Evolutionary conservation across 2,888 invertebrate species (phyloP).

Genomic region (Bibio marci): DNA sequence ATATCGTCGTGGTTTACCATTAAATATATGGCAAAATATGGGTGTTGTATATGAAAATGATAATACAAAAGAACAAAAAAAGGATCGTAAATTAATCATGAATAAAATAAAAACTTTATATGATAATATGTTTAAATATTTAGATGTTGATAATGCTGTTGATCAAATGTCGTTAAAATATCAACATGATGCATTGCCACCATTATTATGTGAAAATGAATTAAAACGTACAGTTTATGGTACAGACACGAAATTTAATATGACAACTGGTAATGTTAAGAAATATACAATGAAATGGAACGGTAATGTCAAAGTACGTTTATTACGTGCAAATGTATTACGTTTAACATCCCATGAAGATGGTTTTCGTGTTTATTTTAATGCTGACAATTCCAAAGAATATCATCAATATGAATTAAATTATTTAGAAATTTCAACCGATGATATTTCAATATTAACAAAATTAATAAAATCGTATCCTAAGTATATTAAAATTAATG

Average conservation of each 20-base stretch:
- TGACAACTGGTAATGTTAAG: constrained; percentile 36
- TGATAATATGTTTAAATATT: constrained; percentile 37
- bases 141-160: constrained; percentile 56
- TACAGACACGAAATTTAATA: constrained; percentile 49
- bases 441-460: constrained; percentile 50
- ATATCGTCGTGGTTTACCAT: constrained; percentile 62
- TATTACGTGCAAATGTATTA: constrained; percentile 37
- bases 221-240: constrained; percentile 50
- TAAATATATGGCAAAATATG: constrained; percentile 55
- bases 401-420: constrained; percentile 70
- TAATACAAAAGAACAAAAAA: too few relatives aligned
- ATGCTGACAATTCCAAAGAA: constrained; percentile 66
- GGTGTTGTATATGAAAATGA: constrained; percentile 50
- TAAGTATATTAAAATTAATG: constrained; percentile 50
- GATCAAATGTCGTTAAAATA: constrained; percentile 75
- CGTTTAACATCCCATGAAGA: constrained; percentile 48
- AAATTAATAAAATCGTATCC: constrained; percentile 60
- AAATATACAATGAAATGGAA: constrained; percentile 21
- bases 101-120: constrained; percentile 37
- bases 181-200: constrained; percentile 78
- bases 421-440: constrained; percentile 53
- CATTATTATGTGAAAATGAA: constrained; percentile 40
- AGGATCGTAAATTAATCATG: constrained; percentile 34
- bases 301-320: constrained; percentile 39
- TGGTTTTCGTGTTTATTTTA: constrained; percentile 53